Percentiles rank a stretch among this genome's conserved stretches.
phyloP scores from a whole-genome alignment of 2,888 invertebrate species.

The Deilephila porcellus region DNA sequence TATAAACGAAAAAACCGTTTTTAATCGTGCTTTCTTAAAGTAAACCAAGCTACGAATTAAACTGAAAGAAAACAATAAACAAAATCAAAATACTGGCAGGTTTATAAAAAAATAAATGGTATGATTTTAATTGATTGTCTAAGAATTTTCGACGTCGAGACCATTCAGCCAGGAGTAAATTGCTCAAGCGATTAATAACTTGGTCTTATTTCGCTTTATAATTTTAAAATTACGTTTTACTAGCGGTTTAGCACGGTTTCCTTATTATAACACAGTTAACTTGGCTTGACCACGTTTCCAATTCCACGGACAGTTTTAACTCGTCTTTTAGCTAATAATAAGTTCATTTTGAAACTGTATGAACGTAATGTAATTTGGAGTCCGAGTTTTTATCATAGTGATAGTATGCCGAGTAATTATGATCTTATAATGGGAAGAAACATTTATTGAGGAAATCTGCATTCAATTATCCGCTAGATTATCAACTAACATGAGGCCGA shows the following conservation, averaged over 20 bases:
- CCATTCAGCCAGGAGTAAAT: slow-evolving; percentile 2
- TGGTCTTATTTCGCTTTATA: slow-evolving; percentile 13
- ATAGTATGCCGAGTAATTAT: background rate
- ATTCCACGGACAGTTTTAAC: background rate
- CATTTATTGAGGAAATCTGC: no score
- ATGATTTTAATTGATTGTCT: background rate
- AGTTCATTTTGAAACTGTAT: background rate
- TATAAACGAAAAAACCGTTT: slow-evolving; percentile 25
- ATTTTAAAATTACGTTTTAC: slow-evolving; percentile 21
- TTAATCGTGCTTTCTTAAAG: slow-evolving; percentile 31
- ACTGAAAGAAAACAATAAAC: slow-evolving; percentile 3
- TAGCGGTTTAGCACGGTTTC: slow-evolving; percentile 6
- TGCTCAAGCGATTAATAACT: slow-evolving; percentile 5
- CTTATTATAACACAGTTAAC: slow-evolving; percentile 13
- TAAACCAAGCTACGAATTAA: slow-evolving; percentile 35
- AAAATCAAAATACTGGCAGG: background rate
- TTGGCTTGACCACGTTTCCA: slow-evolving; percentile 8
- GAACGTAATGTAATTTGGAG: background rate
- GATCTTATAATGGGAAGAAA: no score
- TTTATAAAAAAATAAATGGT: background rate
- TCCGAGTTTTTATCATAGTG: background rate
- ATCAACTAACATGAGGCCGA: no score
- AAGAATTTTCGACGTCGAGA: background rate
- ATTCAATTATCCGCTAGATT: no score
- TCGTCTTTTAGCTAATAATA: background rate